Conservation (phyloP, 2,113 vertebrate genomes). For the Catagonus wagneri region DNA sequence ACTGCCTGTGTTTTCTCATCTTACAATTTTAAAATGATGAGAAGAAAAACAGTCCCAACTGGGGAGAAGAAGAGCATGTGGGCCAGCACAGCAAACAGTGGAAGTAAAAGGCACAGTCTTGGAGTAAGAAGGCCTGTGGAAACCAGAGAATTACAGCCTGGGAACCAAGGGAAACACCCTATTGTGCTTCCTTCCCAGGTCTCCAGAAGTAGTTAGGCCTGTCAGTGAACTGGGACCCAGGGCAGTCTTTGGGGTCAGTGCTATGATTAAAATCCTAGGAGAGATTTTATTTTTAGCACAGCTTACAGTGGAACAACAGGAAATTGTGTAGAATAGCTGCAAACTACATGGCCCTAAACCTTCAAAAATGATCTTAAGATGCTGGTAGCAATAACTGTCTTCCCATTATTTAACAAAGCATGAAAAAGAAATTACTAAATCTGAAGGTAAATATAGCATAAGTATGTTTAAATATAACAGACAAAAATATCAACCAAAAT, state of each 20-base stretch:
- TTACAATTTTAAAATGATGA: background rate
- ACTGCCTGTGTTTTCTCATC: background rate
- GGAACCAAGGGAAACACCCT: background rate
- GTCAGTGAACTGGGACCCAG: background rate
- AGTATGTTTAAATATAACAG: background rate
- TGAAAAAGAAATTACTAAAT: conserved; percentile 10
- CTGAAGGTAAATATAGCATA: conserved; percentile 1
- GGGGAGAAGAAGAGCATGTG: fast-evolving
- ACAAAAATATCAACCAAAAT: background rate
- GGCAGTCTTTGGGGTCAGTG: background rate
- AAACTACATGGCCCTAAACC: background rate
- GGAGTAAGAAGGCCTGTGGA: no score
- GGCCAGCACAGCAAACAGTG: background rate
- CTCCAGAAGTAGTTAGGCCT: background rate
- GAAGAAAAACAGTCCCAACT: background rate
- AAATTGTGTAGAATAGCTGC: background rate
- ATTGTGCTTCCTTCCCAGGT: background rate
- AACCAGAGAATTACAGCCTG: no score
- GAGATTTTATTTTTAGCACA: conserved; percentile 20
- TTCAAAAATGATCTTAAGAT: conserved; percentile 8
- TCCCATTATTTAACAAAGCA: conserved; percentile 22
- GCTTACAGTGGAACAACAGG: background rate
- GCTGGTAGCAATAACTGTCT: background rate
- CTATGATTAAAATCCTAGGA: background rate
- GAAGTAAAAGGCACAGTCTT: background rate